Evolutionary conservation across 2,113 vertebrate species (phyloP).

Genomic region (Microcebus murinus): DNA sequence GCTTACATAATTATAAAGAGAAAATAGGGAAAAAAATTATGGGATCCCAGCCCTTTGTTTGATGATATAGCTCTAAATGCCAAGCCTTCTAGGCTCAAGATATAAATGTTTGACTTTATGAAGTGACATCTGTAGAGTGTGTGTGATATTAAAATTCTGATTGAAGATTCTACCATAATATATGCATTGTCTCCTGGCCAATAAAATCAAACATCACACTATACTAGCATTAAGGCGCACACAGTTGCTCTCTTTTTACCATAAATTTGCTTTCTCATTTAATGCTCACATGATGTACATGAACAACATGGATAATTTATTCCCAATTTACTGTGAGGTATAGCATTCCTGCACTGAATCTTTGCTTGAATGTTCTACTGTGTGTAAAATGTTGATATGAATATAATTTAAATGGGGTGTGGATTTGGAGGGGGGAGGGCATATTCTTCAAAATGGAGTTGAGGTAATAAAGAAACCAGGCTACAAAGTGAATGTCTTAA

Average conservation of each 20-base stretch:
- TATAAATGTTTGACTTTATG: slow-evolving; percentile 54
- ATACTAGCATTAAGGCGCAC: slow-evolving; percentile 45
- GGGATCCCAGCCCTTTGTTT: background rate
- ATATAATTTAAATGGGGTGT: slow-evolving; percentile 61
- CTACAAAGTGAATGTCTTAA: slow-evolving; percentile 59
- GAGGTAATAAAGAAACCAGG: slow-evolving; percentile 70
- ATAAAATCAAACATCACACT: slow-evolving; percentile 57
- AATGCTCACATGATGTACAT: slow-evolving; percentile 53
- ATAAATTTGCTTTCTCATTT: slow-evolving; percentile 63
- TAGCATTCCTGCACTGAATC: slow-evolving; percentile 35
- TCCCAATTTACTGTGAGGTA: slow-evolving; percentile 63
- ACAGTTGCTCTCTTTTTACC: slow-evolving; percentile 46
- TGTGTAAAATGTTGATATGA: slow-evolving; percentile 61
- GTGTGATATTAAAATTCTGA: slow-evolving; percentile 58
- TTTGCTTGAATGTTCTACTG: slow-evolving; percentile 60
- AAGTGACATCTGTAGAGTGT: slow-evolving; percentile 52
- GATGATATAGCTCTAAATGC: background rate
- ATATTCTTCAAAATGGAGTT: slow-evolving; percentile 53
- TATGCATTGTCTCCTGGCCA: slow-evolving; percentile 8
- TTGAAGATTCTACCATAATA: slow-evolving; percentile 39
- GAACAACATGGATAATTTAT: slow-evolving; percentile 73
- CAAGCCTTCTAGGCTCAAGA: slow-evolving; percentile 10
- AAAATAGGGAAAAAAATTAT: background rate
- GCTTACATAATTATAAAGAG: background rate
- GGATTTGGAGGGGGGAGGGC: background rate